A percentile compares a stretch with the other conserved stretches of the same genome.
Evolutionary conservation across 37 sponge, comb jelly and placozoan species (phyloP).

Genomic region (Diacarnus erythraeanus): DNA sequence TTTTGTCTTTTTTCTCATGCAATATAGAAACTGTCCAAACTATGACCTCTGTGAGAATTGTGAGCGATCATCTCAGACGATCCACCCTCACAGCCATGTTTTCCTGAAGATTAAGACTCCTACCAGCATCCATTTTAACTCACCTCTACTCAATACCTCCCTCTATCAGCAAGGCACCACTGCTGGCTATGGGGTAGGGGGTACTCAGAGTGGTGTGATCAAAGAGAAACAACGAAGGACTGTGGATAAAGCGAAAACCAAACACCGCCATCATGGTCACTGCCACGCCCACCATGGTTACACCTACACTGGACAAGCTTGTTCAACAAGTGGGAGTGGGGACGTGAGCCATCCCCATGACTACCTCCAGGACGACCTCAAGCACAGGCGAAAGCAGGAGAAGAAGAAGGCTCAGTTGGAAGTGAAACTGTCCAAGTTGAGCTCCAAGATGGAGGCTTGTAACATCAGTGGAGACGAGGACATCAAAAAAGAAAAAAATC

Average conservation of each 20-base stretch:
- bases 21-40: constrained; percentile 72
- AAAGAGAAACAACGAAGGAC: neutral
- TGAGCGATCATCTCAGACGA: constrained; percentile 38
- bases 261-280: constrained; percentile 11
- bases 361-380: constrained; percentile 40
- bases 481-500: neutral
- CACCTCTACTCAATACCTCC: constrained; percentile 40
- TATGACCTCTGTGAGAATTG: constrained; percentile 90
- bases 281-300: neutral
- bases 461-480: neutral
- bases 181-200: too few species aligned
- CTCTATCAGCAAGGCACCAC: constrained; percentile 1
- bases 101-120: constrained; percentile 80
- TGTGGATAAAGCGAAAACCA: neutral
- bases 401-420: neutral
- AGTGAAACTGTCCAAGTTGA: constrained; percentile 12
- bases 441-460: neutral
- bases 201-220: neutral
- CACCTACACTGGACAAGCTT: neutral
- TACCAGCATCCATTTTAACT: constrained; percentile 4
- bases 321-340: neutral
- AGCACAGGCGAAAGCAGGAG: constrained; percentile 38
- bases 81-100: constrained; percentile 72
- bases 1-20: neutral
- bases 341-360: constrained; percentile 19